Base-by-base conservation (phyloP, 2,113 vertebrate genomes). In the Sarotherodon lohbergeri region DNA sequence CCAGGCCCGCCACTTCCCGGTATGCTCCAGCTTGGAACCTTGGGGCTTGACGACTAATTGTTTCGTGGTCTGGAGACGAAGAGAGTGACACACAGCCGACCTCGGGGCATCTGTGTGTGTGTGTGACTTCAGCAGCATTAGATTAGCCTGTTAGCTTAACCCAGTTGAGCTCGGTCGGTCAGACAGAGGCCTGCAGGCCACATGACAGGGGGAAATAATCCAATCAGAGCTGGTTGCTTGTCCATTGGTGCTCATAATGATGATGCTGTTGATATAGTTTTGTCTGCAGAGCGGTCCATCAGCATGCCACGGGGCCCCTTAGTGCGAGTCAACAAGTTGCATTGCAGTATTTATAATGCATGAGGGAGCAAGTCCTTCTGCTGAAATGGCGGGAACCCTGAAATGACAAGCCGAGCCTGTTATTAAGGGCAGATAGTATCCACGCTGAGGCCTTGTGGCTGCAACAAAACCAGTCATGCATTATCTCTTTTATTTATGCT, bases 261-360 rank as follows among this genome's bases (percentile, higher is more conserved):
- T 81, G 92, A 89, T 82, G 92, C 29, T 6, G 86, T 36, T 90
- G 93, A 94, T 94, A 43, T 90, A 82, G 87, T 29, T 91, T 86
- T 81, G 88, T 91, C 82, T 86, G 85, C 82, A 56, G 82, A 91
- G 88, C 36, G 86, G 89, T 88, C 93, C 59, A 76, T 91, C 86
- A 90, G 71, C 81, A 54, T 73, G 89, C 89, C 87, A 81, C 89
- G 16, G 73, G 84, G 83, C 78, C 81, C 55, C 84, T 2, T 86
- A 88, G 87, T 19, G 80, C 80, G 16, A 81, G 86, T 92, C 94
- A 94, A 94, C 94, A 95, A 81, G 93, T 92, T 84, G 89, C 92
- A 92, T 91, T 93, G 87, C 73, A 12, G 50, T 68, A 88, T 94
- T 92, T 92, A 94, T 92, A 90, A 93, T 93, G 89, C 86, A 92